phyloP scores from a whole-genome alignment of 2,113 vertebrate species.

The Brienomyrus longianalis region DNA sequence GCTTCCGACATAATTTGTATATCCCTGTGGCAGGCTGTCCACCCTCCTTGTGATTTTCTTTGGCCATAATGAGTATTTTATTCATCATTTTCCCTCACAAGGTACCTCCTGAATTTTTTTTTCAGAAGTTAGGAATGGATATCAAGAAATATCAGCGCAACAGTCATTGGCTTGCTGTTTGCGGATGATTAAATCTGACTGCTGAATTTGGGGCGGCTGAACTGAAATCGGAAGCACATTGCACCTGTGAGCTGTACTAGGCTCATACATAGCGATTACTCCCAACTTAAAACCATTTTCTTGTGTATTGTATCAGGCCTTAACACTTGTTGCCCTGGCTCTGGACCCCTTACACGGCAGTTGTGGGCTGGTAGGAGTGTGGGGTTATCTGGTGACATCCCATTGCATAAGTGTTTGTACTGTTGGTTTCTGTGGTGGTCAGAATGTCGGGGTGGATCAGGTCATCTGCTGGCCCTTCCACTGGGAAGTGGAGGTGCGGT shows the following conservation, averaged over 20 bases:
- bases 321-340: not conserved
- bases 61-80: constrained; percentile 33
- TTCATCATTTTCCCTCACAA: constrained; percentile 18
- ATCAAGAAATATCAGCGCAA: not conserved
- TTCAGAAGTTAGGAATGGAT: not conserved
- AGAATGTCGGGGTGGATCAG: constrained; percentile 31
- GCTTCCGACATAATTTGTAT: constrained; percentile 49
- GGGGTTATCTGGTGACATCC: not conserved
- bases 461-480: constrained; percentile 34
- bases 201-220: not conserved
- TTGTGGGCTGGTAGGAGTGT: not conserved
- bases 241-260: not conserved
- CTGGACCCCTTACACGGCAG: not conserved
- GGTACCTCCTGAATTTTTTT: not conserved
- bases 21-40: constrained; percentile 38
- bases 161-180: not conserved
- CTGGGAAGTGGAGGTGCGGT: constrained; percentile 49
- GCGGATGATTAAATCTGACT: not conserved
- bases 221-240: not conserved
- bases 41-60: constrained; percentile 21
- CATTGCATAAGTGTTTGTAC: not conserved
- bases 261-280: not conserved
- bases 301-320: not conserved
- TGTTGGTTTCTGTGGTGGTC: constrained; percentile 30
- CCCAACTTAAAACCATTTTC: not conserved